Percentiles rank a stretch among this genome's conserved stretches.
These are phyloP conservation scores for Brachionus asplanchnoidis DNA, from an alignment of 1,140 invertebrate species.

Conservation along the genomic window DNA sequence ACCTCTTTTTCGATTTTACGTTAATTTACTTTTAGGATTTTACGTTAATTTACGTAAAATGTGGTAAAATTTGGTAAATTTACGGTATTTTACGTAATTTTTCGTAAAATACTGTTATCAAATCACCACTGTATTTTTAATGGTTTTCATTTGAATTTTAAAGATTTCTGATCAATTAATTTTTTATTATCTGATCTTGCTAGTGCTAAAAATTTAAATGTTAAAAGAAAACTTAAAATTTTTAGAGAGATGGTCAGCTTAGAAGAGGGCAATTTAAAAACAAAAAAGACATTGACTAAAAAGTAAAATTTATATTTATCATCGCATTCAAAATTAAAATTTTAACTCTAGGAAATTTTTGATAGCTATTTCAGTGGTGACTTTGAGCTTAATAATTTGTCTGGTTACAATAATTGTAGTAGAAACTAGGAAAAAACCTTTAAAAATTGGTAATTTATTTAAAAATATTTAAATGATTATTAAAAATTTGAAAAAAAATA, in stretches of 20 bases:
- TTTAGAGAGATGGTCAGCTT: background rate
- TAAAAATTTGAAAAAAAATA: too few species aligned
- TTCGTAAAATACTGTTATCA: too few species aligned
- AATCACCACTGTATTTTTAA: too few species aligned
- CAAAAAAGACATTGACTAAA: background rate
- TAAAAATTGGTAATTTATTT: background rate
- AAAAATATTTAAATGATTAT: background rate
- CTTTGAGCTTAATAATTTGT: background rate
- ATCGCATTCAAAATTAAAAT: background rate
- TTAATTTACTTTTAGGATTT: too few species aligned
- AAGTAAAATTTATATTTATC: background rate
- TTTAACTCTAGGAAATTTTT: background rate
- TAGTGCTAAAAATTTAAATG: background rate
- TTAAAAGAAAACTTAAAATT: background rate
- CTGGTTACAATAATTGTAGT: background rate
- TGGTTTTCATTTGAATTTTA: too few species aligned
- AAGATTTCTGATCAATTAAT: too few species aligned
- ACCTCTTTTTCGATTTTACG: too few species aligned
- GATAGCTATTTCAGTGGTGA: background rate
- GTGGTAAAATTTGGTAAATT: too few species aligned
- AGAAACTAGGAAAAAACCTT: background rate
- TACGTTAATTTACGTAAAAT: too few species aligned
- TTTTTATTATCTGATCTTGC: too few species aligned
- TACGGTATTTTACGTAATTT: too few species aligned
- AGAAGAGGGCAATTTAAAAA: background rate